These are phyloP conservation scores for Pterostichus madidus DNA, from an alignment of 2,888 invertebrate genomes.

Conservation along the genomic window DNA sequence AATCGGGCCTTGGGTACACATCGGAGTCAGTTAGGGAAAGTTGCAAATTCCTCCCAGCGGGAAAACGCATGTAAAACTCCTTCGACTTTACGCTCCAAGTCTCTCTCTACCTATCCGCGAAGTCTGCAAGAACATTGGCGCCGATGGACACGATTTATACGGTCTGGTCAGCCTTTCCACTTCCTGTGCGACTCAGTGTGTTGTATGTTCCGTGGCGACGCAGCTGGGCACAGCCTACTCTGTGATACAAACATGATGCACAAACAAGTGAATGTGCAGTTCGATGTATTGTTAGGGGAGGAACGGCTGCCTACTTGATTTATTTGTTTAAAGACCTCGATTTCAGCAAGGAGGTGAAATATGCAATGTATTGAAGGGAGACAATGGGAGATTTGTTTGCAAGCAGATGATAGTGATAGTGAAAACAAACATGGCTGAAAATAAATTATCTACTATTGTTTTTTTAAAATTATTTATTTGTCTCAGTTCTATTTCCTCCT, in stretches of 20 bases:
- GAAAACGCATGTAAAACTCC: constrained; percentile 49
- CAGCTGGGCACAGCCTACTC: constrained; percentile 13
- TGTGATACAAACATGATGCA: constrained; percentile 3
- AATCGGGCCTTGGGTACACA: constrained; percentile 37
- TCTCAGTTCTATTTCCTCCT: neutral
- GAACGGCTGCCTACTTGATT: constrained; percentile 17
- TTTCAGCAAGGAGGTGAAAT: constrained; percentile 14
- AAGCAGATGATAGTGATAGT: neutral
- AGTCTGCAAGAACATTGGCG: constrained; percentile 9
- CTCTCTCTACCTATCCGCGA: neutral
- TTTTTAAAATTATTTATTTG: too few species aligned
- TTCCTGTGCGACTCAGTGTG: neutral
- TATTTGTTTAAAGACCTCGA: constrained; percentile 35
- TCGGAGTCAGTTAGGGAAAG: constrained; percentile 49
- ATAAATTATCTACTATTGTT: neutral
- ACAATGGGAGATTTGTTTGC: constrained; percentile 8
- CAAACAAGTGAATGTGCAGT: constrained; percentile 26
- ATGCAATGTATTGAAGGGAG: neutral
- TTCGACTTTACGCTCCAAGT: constrained; percentile 21
- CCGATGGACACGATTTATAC: constrained; percentile 37
- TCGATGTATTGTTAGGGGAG: constrained; percentile 19
- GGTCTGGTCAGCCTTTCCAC: constrained; percentile 36
- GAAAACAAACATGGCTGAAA: neutral
- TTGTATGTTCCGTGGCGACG: neutral
- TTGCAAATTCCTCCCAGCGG: constrained; percentile 58